Base-by-base conservation (phyloP, 2,797 vertebrate genomes). In the Enteromius afrohamiltoni region DNA sequence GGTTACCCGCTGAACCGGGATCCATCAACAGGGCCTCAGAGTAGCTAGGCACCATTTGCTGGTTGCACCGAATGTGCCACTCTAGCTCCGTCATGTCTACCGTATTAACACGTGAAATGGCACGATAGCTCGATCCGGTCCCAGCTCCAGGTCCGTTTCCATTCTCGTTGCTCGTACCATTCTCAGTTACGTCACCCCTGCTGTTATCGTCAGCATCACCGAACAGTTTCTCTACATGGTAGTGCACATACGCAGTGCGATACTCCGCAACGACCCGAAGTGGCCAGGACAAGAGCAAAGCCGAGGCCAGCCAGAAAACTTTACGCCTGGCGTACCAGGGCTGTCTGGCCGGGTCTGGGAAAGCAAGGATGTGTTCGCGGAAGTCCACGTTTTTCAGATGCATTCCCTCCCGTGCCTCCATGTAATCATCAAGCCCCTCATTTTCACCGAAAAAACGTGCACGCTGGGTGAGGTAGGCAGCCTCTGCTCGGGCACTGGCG, bases 31-130 rank as follows among this genome's bases (percentile, higher is more conserved):
- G 90, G 0, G 96, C 96, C 88, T 97, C 96, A 0, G 96, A 97
- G 90, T 97, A 97, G 91, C 96, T 97, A 21, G 96, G 96, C 64
- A 97, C 96, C 94, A 97, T 94, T 91, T 97, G 96, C 86, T 96
- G 96, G 93, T 97, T 97, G 89, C 96, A 97, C 85, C 96, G 96
- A 89, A 97, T 97, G 93, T 97, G 96, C 96, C 96, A 97, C 91
- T 97, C 96, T 83, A 97, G 89, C 88, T 97, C 96, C 0, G 96
- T 97, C 95, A 97, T 96, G 93, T 97, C 96, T 91, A 97, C 95
- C 0, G 96, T 97, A 92, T 96, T 96, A 88, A 97, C 95, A 0
- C 96, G 95, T 1, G 96, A 96, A 82, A 97, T 95, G 82, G 85
- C 95, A 77, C 88, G 88, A 87, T 94, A 95, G 86, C 94, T 95